Base-by-base conservation (phyloP, 2,113 vertebrate species). In the Austrofundulus limnaeus region DNA sequence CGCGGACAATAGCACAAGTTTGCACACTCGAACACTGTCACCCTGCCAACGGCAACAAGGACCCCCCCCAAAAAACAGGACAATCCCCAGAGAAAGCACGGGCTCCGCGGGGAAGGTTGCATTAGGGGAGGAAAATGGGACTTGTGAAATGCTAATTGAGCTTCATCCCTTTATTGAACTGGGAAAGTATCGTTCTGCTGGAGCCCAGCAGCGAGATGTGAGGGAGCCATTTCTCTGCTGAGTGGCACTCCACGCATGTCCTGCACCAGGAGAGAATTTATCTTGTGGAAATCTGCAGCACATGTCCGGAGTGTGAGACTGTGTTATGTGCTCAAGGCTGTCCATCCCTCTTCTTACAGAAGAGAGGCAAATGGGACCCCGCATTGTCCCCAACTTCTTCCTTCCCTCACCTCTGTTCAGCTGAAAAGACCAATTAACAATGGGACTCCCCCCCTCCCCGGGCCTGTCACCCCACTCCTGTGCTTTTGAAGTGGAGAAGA, bases 11-110 rank as follows among this genome's bases (percentile, higher is more conserved):
- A 93, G 95, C 96, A 96, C 95, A 97, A 97, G 97, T 98, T 98
- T 99, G 94, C 96, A 97, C 97, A 98, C 97, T 98, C 95, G 95
- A 98, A 94, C 96, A 97, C 97, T 98, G 96, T 99, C 97, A 98
- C 97, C 97, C 95, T 98, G 97, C 97, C 96, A 98, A 99, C 97
- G 94, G 94, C 92, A 90, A 94, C 94, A 89, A 95, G 92, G 93
- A 94, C 91, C 92, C 94, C n/a, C n/a, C n/a, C n/a, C n/a, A n/a
- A n/a, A 92, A 97, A 95, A 94, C 95, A 95, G 96, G 96, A 97
- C 91, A 92, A 94, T 95, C 94, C 89, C 90, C 66, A 90, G 93
- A 94, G 93, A 90, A 92, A 94, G 94, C 92, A 90, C 88, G 90
- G 90, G 90, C 93, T 87, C 94, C 79, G 90, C 94, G 86, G 95